phyloP scores from a whole-genome alignment of 2,888 invertebrate species.

The Cyrtodaria siliqua region DNA sequence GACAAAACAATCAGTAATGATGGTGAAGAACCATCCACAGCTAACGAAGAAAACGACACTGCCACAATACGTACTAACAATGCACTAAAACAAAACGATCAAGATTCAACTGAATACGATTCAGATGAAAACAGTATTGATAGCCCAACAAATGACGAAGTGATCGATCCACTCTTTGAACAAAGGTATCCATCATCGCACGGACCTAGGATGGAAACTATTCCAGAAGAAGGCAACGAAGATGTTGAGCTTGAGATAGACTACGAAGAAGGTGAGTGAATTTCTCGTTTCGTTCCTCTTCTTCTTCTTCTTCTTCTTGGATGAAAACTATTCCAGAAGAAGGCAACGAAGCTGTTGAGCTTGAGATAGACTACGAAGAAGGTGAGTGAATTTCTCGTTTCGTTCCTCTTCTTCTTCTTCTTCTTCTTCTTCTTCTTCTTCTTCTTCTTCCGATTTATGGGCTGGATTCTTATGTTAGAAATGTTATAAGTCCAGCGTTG shows the following conservation, averaged over 20 bases:
- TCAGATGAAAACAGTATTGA: not conserved
- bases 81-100: not conserved
- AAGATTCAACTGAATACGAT: not conserved
- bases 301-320: too few relatives aligned
- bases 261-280: slow-evolving; percentile 23
- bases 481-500: too few relatives aligned
- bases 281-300: too few relatives aligned
- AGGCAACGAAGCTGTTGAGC: slow-evolving; percentile 28
- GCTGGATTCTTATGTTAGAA: too few relatives aligned
- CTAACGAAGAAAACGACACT: too few relatives aligned
- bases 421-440: too few relatives aligned
- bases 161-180: slow-evolving; percentile 1
- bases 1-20: too few relatives aligned
- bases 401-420: too few relatives aligned
- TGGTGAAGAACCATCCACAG: too few relatives aligned
- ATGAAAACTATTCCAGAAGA: slow-evolving; percentile 62
- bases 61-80: too few relatives aligned
- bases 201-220: slow-evolving; percentile 55
- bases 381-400: too few relatives aligned
- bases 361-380: slow-evolving; percentile 30
- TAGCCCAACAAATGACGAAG: not conserved
- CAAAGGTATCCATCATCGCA: slow-evolving; percentile 35
- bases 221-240: slow-evolving; percentile 46
- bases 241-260: slow-evolving; percentile 45
- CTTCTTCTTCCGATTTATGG: too few relatives aligned